These are phyloP conservation scores for Chinchilla lanigera DNA, from an alignment of 2,113 vertebrate genomes.

Conservation along the genomic window DNA sequence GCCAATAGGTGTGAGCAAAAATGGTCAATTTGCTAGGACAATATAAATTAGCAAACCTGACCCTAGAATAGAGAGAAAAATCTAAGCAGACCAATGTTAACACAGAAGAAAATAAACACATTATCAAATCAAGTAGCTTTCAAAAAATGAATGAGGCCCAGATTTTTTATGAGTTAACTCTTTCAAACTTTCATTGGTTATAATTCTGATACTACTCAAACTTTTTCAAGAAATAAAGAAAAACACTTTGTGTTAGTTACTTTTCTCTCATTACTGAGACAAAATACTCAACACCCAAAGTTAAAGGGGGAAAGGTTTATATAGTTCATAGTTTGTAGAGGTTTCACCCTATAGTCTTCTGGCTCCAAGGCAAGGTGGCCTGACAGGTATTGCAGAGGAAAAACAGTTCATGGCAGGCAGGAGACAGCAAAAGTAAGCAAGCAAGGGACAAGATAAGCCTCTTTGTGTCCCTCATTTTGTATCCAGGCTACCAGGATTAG, in stretches of 20 bases:
- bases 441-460: not conserved
- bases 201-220: conserved; percentile 1
- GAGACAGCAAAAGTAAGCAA: not conserved
- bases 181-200: not conserved
- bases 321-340: no score
- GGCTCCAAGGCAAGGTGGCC: no score
- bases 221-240: not conserved
- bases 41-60: conserved; percentile 9
- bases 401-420: no score
- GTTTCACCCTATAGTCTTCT: no score
- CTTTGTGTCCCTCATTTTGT: not conserved
- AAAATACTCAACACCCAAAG: no score
- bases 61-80: conserved; percentile 9
- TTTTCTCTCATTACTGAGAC: no score
- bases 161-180: not conserved
- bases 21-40: conserved; percentile 6
- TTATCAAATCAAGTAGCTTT: not conserved
- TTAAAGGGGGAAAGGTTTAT: no score
- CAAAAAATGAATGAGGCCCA: not conserved
- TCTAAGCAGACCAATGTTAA: not conserved
- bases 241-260: not conserved
- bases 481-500: not conserved
- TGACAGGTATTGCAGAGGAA: no score
- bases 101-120: not conserved
- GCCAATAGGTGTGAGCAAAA: not conserved